Percentiles rank a stretch among this genome's conserved stretches.
Evolutionary conservation across 2,797 vertebrate genomes (phyloP).

Genomic region (Coregonus suidteri): DNA sequence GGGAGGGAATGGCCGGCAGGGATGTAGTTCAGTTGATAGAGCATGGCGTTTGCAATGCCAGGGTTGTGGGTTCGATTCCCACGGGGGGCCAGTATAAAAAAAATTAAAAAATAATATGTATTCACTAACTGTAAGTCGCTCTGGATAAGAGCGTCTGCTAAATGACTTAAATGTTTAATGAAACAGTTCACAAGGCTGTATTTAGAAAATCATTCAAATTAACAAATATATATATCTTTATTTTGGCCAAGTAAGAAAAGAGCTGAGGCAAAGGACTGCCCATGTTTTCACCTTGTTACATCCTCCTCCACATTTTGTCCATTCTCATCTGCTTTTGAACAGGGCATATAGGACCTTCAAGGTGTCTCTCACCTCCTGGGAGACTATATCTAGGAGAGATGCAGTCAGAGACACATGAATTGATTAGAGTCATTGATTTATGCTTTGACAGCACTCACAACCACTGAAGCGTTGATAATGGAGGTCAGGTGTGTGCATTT

Average conservation of each 20-base stretch:
- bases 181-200: too few relatives aligned
- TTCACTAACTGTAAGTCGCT: too few relatives aligned
- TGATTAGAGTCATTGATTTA: slow-evolving; percentile 1
- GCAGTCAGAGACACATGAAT: slow-evolving; percentile 38
- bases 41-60: too few relatives aligned
- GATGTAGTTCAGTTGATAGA: too few relatives aligned
- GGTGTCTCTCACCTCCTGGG: slow-evolving; percentile 77
- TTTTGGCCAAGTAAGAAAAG: background rate
- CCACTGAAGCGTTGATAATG: slow-evolving; percentile 28
- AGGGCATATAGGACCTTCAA: slow-evolving; percentile 84
- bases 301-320: background rate
- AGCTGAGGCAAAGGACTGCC: background rate
- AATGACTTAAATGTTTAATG: too few relatives aligned
- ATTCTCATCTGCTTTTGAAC: slow-evolving; percentile 68
- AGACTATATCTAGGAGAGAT: slow-evolving; percentile 83
- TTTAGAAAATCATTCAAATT: too few relatives aligned
- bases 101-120: too few relatives aligned
- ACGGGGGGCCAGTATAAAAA: too few relatives aligned
- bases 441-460: slow-evolving; percentile 22
- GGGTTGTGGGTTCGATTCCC: too few relatives aligned
- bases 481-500: slow-evolving; percentile 33
- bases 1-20: too few relatives aligned
- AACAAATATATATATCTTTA: background rate
- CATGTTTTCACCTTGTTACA: background rate
- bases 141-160: too few relatives aligned